These are phyloP conservation scores for Pangasius macronema DNA, from an alignment of 2,797 vertebrate genomes.

Conservation along the genomic window DNA sequence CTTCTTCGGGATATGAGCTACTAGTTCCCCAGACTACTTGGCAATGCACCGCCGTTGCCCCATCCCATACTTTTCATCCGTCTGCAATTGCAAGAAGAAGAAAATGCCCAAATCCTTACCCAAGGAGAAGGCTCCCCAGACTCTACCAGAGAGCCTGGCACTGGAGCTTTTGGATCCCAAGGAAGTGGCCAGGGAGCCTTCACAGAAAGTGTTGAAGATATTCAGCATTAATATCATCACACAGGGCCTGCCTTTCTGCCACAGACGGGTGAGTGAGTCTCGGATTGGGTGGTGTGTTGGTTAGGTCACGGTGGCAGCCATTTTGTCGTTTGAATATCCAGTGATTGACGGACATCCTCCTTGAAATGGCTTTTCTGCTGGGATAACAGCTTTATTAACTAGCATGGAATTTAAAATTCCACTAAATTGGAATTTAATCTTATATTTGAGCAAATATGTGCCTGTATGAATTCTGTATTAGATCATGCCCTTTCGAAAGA, in stretches of 20 bases:
- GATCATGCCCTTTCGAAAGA: neutral
- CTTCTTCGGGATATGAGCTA: conserved; percentile 28
- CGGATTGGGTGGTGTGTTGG: neutral
- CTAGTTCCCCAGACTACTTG: conserved; percentile 37
- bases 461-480: neutral
- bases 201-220: conserved; percentile 95
- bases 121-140: conserved; percentile 76
- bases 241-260: conserved; percentile 95
- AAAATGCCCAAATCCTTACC: conserved; percentile 85
- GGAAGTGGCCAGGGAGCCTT: conserved; percentile 79
- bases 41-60: conserved; percentile 83
- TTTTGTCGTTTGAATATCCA: neutral
- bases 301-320: neutral
- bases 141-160: conserved; percentile 78
- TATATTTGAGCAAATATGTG: neutral
- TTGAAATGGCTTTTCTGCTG: neutral
- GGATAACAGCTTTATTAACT: neutral
- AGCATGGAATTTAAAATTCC: no score
- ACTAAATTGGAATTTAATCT: neutral
- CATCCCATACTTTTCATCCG: conserved; percentile 74
- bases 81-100: conserved; percentile 68
- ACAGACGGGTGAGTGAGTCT: conserved; percentile 88
- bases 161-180: conserved; percentile 81
- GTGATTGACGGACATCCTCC: neutral
- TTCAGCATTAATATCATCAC: conserved; percentile 99